Conservation (phyloP, 1,140 invertebrate species). For the Coptotermes formosanus region DNA sequence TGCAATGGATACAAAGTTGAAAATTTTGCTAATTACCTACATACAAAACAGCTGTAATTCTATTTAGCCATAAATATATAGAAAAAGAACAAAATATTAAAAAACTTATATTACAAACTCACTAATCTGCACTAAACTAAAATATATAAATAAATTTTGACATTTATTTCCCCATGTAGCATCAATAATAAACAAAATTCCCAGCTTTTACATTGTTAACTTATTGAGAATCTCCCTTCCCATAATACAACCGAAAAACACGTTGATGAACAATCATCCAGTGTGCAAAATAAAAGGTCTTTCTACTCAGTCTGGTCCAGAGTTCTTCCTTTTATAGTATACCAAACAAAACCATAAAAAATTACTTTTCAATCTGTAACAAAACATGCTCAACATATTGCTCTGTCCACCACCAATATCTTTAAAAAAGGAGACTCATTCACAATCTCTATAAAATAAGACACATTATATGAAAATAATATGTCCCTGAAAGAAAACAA, state of each 20-base stretch:
- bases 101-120: conserved; percentile 20
- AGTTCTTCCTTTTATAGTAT: not conserved
- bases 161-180: not conserved
- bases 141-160: conserved; percentile 20
- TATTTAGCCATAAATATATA: conserved; percentile 21
- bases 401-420: not conserved
- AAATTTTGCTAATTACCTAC: not conserved
- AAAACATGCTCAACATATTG: not conserved
- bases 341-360: too few relatives aligned
- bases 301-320: not conserved
- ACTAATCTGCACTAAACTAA: conserved; percentile 17
- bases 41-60: conserved; percentile 4
- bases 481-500: not conserved
- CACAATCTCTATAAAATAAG: not conserved
- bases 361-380: too few relatives aligned
- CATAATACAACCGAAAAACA: not conserved
- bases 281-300: conserved; percentile 6
- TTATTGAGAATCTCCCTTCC: not conserved
- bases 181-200: conserved; percentile 6
- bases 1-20: not conserved
- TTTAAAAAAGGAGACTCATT: not conserved
- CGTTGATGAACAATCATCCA: not conserved
- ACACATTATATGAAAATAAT: not conserved
- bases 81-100: conserved; percentile 19
- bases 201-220: not conserved